phyloP scores from a whole-genome alignment of 2,888 invertebrate genomes.

The Phyto melanocephala region DNA sequence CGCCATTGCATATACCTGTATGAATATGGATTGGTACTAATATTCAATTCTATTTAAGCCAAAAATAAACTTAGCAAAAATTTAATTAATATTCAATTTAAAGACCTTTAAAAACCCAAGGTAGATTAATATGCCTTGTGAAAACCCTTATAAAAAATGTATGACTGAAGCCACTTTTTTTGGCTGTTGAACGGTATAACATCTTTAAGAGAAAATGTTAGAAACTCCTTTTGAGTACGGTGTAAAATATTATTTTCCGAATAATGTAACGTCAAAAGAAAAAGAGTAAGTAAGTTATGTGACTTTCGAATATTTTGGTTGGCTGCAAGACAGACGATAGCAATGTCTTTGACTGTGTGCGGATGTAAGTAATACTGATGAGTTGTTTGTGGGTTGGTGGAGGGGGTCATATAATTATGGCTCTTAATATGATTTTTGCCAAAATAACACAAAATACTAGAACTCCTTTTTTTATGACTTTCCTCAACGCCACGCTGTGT shows the following conservation, averaged over 20 bases:
- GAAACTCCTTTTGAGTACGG: neutral
- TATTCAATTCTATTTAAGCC: too few species aligned
- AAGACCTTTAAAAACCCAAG: too few species aligned
- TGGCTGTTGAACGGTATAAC: too few species aligned
- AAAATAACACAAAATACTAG: slow-evolving; percentile 10
- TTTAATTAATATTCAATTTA: too few species aligned
- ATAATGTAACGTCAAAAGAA: neutral
- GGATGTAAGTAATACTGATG: neutral
- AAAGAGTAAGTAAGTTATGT: neutral
- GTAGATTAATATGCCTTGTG: too few species aligned
- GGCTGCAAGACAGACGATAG: neutral
- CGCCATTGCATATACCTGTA: too few species aligned
- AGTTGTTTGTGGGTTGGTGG: neutral
- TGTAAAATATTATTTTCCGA: slow-evolving; percentile 16
- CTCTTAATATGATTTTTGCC: slow-evolving; percentile 41
- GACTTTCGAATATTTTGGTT: slow-evolving; percentile 29
- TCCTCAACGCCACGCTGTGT: neutral
- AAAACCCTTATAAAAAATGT: too few species aligned
- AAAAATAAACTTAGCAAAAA: too few species aligned
- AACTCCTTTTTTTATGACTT: slow-evolving; percentile 37
- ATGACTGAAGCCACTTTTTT: too few species aligned
- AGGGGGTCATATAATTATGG: slow-evolving; percentile 60
- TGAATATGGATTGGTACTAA: too few species aligned
- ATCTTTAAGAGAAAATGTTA: neutral
- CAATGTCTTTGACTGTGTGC: neutral